Conservation (phyloP, 2,888 invertebrate genomes). For the Dolomedes plantarius region DNA sequence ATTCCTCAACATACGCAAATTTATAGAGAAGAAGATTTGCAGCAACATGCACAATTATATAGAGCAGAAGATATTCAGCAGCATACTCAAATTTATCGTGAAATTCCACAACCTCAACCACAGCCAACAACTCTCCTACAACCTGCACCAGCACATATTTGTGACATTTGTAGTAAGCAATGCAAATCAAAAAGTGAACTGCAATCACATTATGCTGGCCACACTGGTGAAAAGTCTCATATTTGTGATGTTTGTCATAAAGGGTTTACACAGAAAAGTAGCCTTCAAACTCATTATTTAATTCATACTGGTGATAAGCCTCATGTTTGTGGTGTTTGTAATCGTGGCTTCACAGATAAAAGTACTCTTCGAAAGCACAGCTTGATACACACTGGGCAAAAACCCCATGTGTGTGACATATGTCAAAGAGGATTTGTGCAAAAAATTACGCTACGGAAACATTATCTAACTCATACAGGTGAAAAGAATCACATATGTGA, state of each 20-base stretch:
- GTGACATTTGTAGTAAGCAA: constrained; percentile 58
- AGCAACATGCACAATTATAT: constrained; percentile 58
- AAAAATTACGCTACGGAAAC: constrained; percentile 62
- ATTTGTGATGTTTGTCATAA: constrained; percentile 68
- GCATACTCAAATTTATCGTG: constrained; percentile 56
- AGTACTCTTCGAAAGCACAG: constrained; percentile 61
- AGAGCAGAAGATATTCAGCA: constrained; percentile 61
- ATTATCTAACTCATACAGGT: constrained; percentile 66
- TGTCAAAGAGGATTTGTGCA: constrained; percentile 66
- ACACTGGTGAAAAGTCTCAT: constrained; percentile 65
- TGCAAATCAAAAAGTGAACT: constrained; percentile 64
- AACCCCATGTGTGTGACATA: constrained; percentile 66
- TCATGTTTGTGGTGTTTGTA: constrained; percentile 64
- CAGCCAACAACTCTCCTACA: constrained; percentile 11
- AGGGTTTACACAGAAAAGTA: constrained; percentile 67
- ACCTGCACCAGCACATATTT: constrained; percentile 31
- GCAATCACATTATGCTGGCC: constrained; percentile 53
- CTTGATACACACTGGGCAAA: constrained; percentile 66
- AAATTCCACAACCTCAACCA: constrained; percentile 27
- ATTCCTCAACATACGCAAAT: constrained; percentile 66
- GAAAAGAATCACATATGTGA: constrained; percentile 68
- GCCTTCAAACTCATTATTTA: constrained; percentile 67
- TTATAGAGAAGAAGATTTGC: constrained; percentile 64
- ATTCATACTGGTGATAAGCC: constrained; percentile 67
- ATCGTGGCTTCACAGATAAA: constrained; percentile 62